Conservation (phyloP, 1,140 invertebrate species). For the Kradibia gibbosae region DNA sequence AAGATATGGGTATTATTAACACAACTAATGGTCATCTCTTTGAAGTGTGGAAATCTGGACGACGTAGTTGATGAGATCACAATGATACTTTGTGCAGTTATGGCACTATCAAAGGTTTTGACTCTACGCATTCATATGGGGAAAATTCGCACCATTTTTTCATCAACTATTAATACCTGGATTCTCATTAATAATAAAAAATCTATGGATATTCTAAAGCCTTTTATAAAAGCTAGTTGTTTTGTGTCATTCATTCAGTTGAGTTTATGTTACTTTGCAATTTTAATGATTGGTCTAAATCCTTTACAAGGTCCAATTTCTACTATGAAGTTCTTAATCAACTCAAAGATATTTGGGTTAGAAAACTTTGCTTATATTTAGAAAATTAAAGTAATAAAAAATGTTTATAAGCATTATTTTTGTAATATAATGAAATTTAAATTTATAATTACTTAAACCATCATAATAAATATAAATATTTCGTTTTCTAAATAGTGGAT, state of each 20-base stretch:
- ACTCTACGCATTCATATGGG: conserved; percentile 17
- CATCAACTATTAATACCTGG: conserved; percentile 5
- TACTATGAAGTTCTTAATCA: too few relatives aligned
- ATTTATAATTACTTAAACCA: too few relatives aligned
- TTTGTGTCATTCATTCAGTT: conserved; percentile 50
- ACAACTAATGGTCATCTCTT: neutral
- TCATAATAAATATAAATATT: too few relatives aligned
- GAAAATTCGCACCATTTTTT: neutral
- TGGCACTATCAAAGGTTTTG: conserved; percentile 18
- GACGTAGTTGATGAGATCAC: conserved; percentile 1
- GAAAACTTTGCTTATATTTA: too few relatives aligned
- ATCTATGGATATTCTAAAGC: conserved; percentile 31
- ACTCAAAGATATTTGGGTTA: too few relatives aligned
- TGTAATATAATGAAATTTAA: too few relatives aligned
- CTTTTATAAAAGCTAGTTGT: conserved; percentile 45
- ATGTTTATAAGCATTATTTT: too few relatives aligned
- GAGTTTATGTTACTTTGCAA: neutral
- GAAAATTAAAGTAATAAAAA: too few relatives aligned
- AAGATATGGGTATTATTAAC: conserved; percentile 19
- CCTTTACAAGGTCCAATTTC: too few relatives aligned
- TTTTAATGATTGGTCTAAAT: too few relatives aligned
- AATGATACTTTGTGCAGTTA: neutral
- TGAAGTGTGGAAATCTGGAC: neutral
- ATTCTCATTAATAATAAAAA: neutral
- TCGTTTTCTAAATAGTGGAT: too few relatives aligned